These are phyloP conservation scores for Lycaon pictus DNA, from an alignment of 2,113 vertebrate genomes.

Conservation along the genomic window DNA sequence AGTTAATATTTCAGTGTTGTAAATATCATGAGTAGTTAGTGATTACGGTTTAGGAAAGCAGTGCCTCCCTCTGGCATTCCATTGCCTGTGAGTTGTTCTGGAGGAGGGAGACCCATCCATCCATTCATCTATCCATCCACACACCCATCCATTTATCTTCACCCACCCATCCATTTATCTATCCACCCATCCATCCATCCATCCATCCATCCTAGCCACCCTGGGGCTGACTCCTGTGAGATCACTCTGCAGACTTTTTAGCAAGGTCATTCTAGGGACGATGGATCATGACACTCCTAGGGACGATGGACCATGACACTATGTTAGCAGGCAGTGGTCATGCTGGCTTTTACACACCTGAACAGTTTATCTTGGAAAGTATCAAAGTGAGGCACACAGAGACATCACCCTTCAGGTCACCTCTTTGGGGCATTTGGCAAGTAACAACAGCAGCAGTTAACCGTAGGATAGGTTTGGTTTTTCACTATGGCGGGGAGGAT, in stretches of 20 bases:
- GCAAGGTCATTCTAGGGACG: fast-evolving
- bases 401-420: not conserved
- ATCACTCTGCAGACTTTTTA: too few relatives aligned
- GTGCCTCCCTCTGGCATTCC: fast-evolving
- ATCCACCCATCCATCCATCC: too few relatives aligned
- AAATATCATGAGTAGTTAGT: fast-evolving
- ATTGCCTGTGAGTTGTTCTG: fast-evolving
- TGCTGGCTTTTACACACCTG: not conserved
- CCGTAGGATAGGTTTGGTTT: fast-evolving
- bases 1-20: fast-evolving
- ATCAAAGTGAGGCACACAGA: too few relatives aligned
- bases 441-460: fast-evolving
- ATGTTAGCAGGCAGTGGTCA: not conserved
- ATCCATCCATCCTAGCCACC: fast-evolving
- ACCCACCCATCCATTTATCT: too few relatives aligned
- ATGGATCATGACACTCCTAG: fast-evolving
- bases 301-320: fast-evolving
- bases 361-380: not conserved
- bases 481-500: not conserved
- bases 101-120: fast-evolving
- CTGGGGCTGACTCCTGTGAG: too few relatives aligned
- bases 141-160: too few relatives aligned
- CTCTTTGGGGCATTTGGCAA: not conserved
- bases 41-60: fast-evolving
- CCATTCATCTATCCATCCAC: fast-evolving